phyloP scores from a whole-genome alignment of 1,140 invertebrate species.

The Lepidurus packardi region DNA sequence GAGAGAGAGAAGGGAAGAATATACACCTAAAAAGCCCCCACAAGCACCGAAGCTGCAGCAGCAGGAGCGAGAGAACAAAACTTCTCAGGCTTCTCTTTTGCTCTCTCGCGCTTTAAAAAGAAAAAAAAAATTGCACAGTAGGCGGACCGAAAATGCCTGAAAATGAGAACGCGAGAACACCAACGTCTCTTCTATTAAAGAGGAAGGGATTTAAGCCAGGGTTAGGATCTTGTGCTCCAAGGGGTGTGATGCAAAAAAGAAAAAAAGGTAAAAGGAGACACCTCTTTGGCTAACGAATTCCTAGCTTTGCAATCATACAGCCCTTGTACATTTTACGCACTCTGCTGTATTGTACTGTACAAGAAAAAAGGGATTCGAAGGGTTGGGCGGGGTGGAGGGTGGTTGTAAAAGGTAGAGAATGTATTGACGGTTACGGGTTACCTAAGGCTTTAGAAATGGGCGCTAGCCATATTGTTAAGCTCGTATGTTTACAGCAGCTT shows the following conservation, averaged over 20 bases:
- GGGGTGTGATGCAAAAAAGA: neutral
- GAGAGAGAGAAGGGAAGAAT: neutral
- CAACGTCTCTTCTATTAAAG: neutral
- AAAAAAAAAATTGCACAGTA: neutral
- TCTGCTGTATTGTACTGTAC: no score
- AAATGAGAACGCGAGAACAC: neutral
- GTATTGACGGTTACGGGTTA: neutral
- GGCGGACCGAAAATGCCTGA: neutral
- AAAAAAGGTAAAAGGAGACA: neutral
- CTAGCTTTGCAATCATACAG: neutral
- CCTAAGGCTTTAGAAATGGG: constrained; percentile 4
- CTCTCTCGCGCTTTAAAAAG: neutral
- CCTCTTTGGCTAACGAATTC: constrained; percentile 15
- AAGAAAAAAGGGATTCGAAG: neutral
- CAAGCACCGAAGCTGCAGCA: neutral
- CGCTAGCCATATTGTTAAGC: neutral
- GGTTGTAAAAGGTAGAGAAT: neutral
- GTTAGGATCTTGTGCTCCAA: neutral
- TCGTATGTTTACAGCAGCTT: constrained; percentile 1
- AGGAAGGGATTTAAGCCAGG: neutral
- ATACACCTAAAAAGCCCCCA: neutral
- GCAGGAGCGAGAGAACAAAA: neutral
- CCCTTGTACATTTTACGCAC: neutral
- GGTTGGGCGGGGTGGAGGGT: neutral
- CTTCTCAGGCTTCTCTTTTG: neutral